A percentile compares a stretch with the other conserved stretches of the same genome.
Evolutionary conservation across 1,140 invertebrate species (phyloP).

Genomic region (Zaprionus africanus): DNA sequence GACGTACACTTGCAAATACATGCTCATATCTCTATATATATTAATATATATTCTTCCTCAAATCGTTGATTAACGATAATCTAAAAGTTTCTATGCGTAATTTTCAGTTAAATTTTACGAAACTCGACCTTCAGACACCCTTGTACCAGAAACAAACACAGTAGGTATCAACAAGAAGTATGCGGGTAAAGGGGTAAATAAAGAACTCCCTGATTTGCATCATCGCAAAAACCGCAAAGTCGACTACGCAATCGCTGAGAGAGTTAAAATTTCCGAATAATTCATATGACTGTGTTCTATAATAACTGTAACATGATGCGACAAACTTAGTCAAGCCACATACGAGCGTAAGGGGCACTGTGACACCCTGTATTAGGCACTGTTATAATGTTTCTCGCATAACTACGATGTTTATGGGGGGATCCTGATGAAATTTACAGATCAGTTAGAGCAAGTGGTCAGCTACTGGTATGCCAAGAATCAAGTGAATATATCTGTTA

Average conservation of each 20-base stretch:
- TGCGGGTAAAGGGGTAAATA: no score
- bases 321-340: neutral
- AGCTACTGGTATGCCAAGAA: neutral
- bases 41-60: no score
- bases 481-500: neutral
- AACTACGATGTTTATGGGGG: neutral
- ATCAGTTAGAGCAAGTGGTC: neutral
- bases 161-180: neutral
- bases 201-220: neutral
- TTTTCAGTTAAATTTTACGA: neutral
- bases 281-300: neutral
- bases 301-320: neutral
- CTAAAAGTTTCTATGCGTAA: neutral
- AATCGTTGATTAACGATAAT: neutral
- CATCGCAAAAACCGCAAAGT: neutral
- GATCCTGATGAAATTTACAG: neutral
- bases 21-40: neutral
- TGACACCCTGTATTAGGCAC: neutral
- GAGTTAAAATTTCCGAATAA: slow-evolving; percentile 2
- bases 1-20: neutral
- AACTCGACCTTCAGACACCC: neutral
- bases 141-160: neutral
- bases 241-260: neutral
- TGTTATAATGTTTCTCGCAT: neutral
- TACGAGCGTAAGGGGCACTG: neutral